Evolutionary conservation across 2,113 vertebrate genomes (phyloP), one percentile per base, ranked within the genome.

Genomic region (Tychaedon coryphoeus): DNA sequence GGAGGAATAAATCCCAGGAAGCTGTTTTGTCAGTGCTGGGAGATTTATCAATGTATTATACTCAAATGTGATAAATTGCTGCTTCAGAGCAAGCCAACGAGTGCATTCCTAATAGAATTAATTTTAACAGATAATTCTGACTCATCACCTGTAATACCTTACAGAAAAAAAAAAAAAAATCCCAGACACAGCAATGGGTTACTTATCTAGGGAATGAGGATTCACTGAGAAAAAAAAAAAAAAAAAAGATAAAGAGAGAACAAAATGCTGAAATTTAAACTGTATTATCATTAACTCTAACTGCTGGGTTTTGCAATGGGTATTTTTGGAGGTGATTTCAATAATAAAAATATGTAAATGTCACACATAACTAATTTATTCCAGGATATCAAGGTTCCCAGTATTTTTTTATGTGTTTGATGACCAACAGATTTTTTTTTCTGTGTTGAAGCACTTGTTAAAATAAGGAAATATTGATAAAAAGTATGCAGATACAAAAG

Each of bases 61-160:
- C 38, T 89, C 73, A 81, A 74, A 67, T 36, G 66, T 83, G 61
- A 95, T 28, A 69, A 95, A 88, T 78, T 19, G n/a, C 72, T 58
- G 6, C 86, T 66, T 87, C 71, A 79, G 31, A 88, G 88, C 10
- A 76, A 86, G 71, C 9, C 71, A 29, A 50, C 1, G 10, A 58
- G 42, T 64, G 34, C 22, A 38, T 38, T 74, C 23, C 77, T 89
- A 53, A 56, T 71, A 42, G 64, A 93, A 94, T 88, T 95, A 91
- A 87, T 45, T 90, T 48, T 29, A 94, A 17, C 60, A 92, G 84
- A n/a, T 78, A 85, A 92, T 86, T 95, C 80, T 65, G 54, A 64
- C 64, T 67, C 84, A 51, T 70, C 60, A 94, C 17, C 76, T 94
- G 29, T 42, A 71, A 90, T 73, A 43, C 40, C 36, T 91, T 5